phyloP scores from a whole-genome alignment of 2,797 vertebrate genomes.

The Pampus argenteus region DNA sequence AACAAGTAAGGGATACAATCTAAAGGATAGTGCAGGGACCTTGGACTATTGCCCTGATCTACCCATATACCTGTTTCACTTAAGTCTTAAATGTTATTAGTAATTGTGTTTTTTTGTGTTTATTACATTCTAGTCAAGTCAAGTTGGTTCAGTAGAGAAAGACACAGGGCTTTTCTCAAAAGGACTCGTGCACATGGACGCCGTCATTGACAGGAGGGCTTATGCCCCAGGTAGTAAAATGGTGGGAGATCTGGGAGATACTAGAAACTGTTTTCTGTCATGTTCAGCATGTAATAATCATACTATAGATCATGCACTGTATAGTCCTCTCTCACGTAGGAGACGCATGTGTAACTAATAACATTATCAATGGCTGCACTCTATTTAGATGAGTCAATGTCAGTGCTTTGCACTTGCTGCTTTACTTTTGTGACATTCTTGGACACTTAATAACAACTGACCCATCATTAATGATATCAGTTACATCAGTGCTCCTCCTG shows the following conservation, averaged over 20 bases:
- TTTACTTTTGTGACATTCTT: not conserved
- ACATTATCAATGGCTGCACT: not conserved
- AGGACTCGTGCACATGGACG: constrained; percentile 92
- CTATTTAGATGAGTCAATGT: not conserved
- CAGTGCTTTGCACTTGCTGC: not conserved
- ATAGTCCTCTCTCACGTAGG: not conserved
- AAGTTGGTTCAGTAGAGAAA: constrained; percentile 90
- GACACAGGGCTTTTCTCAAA: constrained; percentile 92
- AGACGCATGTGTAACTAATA: not conserved
- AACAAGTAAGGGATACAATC: not conserved
- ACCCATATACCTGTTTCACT: too few relatives aligned
- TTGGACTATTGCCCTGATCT: not conserved
- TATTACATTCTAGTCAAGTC: constrained; percentile 85
- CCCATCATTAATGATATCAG: not conserved
- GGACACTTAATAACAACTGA: not conserved
- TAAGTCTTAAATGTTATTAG: too few relatives aligned
- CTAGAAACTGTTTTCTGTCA: not conserved
- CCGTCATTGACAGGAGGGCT: constrained; percentile 88
- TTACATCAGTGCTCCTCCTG: not conserved
- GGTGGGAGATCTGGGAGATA: not conserved
- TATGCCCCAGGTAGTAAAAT: constrained; percentile 89
- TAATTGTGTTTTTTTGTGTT: too few relatives aligned
- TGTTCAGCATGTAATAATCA: not conserved
- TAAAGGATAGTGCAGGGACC: not conserved
- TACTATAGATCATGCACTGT: too few relatives aligned